Conservation (phyloP, 2,797 vertebrate genomes). For the Myotis vivesi region DNA sequence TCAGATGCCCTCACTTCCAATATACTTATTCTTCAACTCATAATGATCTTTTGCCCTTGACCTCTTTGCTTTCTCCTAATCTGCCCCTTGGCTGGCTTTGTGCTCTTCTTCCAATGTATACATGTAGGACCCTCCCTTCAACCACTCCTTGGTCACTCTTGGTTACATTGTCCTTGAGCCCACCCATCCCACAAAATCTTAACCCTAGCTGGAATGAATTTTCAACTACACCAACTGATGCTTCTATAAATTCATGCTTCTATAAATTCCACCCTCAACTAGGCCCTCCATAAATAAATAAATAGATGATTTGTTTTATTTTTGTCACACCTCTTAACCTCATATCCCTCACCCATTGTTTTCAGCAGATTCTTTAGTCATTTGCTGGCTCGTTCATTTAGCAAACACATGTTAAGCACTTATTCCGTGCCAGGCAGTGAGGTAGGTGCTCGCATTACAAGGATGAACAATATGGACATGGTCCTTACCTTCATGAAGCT, state of each 20-base stretch:
- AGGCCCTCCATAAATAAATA: conserved; percentile 41
- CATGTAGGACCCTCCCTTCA: background rate
- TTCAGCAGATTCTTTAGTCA: conserved; percentile 31
- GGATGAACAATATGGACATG: background rate
- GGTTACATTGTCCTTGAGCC: background rate
- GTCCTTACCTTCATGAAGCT: background rate
- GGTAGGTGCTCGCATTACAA: background rate
- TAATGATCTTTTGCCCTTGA: conserved; percentile 26
- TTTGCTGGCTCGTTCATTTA: background rate
- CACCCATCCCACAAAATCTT: background rate
- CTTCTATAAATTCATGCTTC: conserved; percentile 46
- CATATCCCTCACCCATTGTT: conserved; percentile 11
- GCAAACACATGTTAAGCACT: background rate
- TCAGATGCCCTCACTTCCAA: background rate
- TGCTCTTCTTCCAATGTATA: background rate
- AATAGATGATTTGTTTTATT: background rate
- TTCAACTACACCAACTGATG: background rate
- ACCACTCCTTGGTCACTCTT: background rate
- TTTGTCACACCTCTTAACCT: conserved; percentile 5
- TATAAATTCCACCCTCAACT: conserved; percentile 35
- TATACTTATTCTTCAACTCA: background rate
- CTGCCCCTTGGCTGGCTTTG: background rate
- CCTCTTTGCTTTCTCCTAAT: conserved; percentile 26
- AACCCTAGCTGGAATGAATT: conserved; percentile 19
- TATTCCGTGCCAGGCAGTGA: background rate